Conservation (phyloP, 2,797 vertebrate genomes). For the Nothura maculosa region DNA sequence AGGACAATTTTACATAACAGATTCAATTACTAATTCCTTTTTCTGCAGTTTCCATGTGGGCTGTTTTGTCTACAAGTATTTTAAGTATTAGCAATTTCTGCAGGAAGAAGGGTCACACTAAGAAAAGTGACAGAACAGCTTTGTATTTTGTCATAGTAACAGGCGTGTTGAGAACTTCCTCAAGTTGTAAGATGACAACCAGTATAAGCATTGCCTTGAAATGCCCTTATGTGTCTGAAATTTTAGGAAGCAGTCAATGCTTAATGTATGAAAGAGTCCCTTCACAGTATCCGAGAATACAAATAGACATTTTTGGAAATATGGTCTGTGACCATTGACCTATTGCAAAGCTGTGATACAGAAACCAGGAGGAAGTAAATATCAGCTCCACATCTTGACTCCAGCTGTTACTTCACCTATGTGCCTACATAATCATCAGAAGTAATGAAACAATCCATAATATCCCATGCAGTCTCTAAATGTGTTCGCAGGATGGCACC, state of each 20-base stretch:
- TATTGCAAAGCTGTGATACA: neutral
- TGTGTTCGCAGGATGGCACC: neutral
- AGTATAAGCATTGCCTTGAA: neutral
- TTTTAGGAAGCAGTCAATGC: neutral
- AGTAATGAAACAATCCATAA: neutral
- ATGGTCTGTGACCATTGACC: neutral
- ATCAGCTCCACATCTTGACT: neutral
- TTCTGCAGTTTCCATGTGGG: neutral
- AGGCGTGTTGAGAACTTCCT: neutral
- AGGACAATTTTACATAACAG: neutral
- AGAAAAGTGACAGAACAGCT: neutral
- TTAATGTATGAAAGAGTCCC: neutral
- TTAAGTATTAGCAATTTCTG: neutral
- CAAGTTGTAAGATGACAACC: neutral
- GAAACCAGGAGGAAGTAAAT: neutral
- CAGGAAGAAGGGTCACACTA: neutral
- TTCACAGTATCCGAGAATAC: neutral
- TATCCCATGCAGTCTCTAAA: neutral
- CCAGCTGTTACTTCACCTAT: slow-evolving; percentile 3
- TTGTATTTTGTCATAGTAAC: no score
- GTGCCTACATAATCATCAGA: neutral
- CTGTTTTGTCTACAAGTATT: neutral
- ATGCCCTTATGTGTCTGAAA: neutral
- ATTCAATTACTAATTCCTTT: neutral
- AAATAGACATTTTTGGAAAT: neutral